Conservation (phyloP, 2,888 invertebrate genomes). For the Drosophila aldrichi region DNA sequence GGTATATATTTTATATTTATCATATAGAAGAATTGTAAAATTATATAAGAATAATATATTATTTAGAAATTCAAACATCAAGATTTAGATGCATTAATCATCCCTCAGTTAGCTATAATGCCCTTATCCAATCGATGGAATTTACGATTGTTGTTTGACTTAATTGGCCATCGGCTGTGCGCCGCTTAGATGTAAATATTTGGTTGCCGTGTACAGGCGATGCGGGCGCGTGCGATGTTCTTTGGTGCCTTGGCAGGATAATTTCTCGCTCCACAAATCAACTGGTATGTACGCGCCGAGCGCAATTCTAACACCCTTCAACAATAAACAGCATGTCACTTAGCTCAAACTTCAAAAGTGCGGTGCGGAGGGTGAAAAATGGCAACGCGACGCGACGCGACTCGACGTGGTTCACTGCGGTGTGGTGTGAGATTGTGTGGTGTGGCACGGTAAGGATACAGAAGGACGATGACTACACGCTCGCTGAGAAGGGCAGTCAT, state of each 20-base stretch:
- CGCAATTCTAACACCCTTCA: conserved; percentile 85
- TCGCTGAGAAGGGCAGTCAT: conserved; percentile 66
- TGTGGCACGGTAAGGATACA: conserved; percentile 14
- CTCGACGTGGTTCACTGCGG: neutral
- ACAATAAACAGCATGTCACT: conserved; percentile 85
- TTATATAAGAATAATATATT: neutral
- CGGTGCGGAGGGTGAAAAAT: conserved; percentile 51
- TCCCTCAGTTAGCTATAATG: neutral
- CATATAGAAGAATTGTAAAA: neutral
- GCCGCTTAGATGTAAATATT: conserved; percentile 45
- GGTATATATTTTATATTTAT: neutral
- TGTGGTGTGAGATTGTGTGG: neutral
- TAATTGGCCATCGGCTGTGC: conserved; percentile 40
- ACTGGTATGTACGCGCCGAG: conserved; percentile 68
- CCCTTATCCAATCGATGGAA: conserved; percentile 21
- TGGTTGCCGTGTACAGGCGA: conserved; percentile 58
- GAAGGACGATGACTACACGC: conserved; percentile 17
- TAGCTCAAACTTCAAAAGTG: conserved; percentile 85
- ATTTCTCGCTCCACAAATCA: conserved; percentile 79
- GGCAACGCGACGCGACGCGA: conserved; percentile 9
- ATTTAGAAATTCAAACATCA: neutral
- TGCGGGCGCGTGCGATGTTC: conserved; percentile 70
- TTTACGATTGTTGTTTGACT: conserved; percentile 39
- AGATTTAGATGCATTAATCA: neutral
- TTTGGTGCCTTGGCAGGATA: conserved; percentile 79